A percentile compares a stretch with the other conserved stretches of the same genome.
phyloP scores from a whole-genome alignment of 2,113 vertebrate genomes.

The Chaetura pelagica region DNA sequence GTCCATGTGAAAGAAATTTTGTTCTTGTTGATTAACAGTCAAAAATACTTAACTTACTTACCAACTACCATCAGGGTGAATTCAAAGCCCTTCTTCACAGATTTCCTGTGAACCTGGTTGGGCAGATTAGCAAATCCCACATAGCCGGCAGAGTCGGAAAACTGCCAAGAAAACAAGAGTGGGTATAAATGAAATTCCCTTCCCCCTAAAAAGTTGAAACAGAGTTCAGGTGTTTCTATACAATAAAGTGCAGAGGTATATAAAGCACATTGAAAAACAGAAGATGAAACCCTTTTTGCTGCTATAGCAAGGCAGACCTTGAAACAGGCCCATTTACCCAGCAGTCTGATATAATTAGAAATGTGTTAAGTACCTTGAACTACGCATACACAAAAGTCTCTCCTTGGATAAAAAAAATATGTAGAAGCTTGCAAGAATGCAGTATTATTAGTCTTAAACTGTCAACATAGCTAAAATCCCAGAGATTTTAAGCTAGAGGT shows the following conservation, averaged over 20 bases:
- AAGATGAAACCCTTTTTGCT: not conserved
- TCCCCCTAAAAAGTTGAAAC: not conserved
- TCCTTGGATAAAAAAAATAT: not conserved
- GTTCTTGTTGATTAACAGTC: not conserved
- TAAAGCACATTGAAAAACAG: not conserved
- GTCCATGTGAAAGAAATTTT: not conserved
- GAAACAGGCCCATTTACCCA: not conserved
- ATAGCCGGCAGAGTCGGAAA: constrained; percentile 85
- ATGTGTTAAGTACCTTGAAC: not conserved
- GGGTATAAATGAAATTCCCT: not conserved
- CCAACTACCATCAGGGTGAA: constrained; percentile 89
- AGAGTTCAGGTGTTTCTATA: not conserved
- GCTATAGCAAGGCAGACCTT: not conserved
- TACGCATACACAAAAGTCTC: not conserved
- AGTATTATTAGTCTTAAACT: not conserved
- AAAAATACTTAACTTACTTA: constrained; percentile 62
- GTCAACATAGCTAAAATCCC: not conserved
- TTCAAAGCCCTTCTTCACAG: constrained; percentile 91
- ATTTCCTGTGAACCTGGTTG: constrained; percentile 91
- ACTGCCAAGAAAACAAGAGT: constrained; percentile 64
- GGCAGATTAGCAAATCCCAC: constrained; percentile 89
- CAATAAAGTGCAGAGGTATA: not conserved
- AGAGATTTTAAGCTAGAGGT: not conserved
- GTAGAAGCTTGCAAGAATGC: not conserved
- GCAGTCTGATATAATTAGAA: not conserved